These are phyloP conservation scores for Coturnix japonica DNA, from an alignment of 2,113 vertebrate genomes.

Conservation along the genomic window DNA sequence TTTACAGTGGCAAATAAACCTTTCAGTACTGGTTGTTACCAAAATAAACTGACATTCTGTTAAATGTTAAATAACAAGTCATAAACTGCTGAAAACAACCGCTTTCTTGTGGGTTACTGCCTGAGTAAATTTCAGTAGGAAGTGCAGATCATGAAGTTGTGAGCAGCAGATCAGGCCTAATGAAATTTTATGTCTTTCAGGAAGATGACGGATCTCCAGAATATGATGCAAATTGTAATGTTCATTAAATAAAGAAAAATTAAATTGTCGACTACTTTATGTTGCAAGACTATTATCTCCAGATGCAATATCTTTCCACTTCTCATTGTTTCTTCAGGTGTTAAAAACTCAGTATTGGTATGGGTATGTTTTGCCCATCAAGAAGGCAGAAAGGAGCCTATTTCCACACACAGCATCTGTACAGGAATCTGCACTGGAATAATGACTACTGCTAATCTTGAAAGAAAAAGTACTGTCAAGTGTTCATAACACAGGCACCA, in stretches of 20 bases:
- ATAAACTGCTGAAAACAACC: conserved; percentile 82
- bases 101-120: conserved; percentile 80
- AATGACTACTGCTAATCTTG: conserved; percentile 49
- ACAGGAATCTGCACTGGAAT: not conserved
- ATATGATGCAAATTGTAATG: not conserved
- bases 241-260: not conserved
- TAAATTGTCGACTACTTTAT: not conserved
- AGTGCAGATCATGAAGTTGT: conserved; percentile 67
- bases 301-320: not conserved
- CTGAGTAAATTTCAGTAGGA: conserved; percentile 77
- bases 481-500: conserved; percentile 39
- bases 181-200: not conserved
- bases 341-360: not conserved
- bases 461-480: conserved; percentile 63
- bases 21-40: conserved; percentile 80
- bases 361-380: accelerated
- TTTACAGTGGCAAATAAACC: conserved; percentile 82
- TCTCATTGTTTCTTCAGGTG: not conserved
- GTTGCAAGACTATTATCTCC: not conserved
- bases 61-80: conserved; percentile 85
- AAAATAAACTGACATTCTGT: conserved; percentile 82
- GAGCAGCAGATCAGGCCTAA: conserved; percentile 58
- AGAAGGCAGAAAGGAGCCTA: not conserved
- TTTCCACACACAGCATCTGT: not conserved
- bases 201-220: conserved; percentile 11